Evolutionary conservation across 1,140 invertebrate genomes (phyloP).

Genomic region (Charaxes varanes): DNA sequence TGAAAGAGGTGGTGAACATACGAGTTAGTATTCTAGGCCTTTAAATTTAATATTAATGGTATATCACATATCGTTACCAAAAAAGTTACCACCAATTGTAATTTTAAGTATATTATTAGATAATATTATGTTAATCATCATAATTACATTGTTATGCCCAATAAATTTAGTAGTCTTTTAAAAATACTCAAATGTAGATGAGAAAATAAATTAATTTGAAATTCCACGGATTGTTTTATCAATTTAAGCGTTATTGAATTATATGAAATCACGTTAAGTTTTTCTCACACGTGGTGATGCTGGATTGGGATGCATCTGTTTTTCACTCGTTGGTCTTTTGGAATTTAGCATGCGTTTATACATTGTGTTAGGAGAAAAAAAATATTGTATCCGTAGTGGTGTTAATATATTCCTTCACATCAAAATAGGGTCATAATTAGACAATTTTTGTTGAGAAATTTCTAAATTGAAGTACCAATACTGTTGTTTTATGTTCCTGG

Average conservation of each 20-base stretch:
- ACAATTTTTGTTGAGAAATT: no score
- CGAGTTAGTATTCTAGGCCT: no score
- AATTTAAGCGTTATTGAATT: constrained; percentile 54
- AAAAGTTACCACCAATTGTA: constrained; percentile 13
- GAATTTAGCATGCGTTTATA: constrained; percentile 43
- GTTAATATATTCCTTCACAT: no score
- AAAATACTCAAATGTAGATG: constrained; percentile 44
- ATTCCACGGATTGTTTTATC: constrained; percentile 45
- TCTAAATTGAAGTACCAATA: no score
- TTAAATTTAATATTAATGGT: constrained; percentile 10
- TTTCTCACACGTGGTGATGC: constrained; percentile 52
- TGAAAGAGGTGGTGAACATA: no score
- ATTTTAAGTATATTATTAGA: constrained; percentile 6
- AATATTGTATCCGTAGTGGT: no score
- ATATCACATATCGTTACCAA: constrained; percentile 21
- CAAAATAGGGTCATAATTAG: no score
- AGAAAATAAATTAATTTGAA: constrained; percentile 43
- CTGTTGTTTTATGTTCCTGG: no score
- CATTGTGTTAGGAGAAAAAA: no score
- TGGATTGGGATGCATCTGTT: constrained; percentile 21
- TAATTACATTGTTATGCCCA: constrained; percentile 48
- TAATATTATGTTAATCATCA: constrained; percentile 37
- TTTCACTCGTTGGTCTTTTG: constrained; percentile 66
- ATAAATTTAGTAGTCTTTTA: constrained; percentile 67
- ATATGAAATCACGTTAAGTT: constrained; percentile 54